These are phyloP conservation scores for Stichodactyla helianthus DNA, from an alignment of 64 coral and sea anemone species.

Conservation along the genomic window DNA sequence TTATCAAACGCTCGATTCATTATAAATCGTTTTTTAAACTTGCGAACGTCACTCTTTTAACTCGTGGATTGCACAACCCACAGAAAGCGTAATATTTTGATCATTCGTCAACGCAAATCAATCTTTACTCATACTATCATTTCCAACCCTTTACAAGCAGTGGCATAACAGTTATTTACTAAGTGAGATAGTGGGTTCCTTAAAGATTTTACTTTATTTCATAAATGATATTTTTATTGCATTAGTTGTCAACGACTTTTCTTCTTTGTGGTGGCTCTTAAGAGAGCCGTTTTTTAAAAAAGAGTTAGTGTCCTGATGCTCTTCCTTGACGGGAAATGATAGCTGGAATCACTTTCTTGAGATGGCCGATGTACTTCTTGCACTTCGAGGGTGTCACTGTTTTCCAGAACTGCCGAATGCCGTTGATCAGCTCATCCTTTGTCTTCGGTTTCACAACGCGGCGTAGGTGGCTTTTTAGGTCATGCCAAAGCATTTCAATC, in stretches of 20 bases:
- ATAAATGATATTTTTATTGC: too few relatives aligned
- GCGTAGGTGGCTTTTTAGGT: slow-evolving; percentile 14
- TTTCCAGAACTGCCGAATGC: slow-evolving; percentile 24
- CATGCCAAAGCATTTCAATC: slow-evolving; percentile 41
- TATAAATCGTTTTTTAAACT: too few relatives aligned
- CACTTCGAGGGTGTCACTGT: slow-evolving; percentile 26
- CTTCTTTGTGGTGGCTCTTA: slow-evolving; percentile 24
- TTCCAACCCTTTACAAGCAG: too few relatives aligned
- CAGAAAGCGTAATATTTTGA: too few relatives aligned
- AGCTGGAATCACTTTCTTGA: slow-evolving; percentile 27
- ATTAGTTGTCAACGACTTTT: not conserved
- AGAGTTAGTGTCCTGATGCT: slow-evolving; percentile 28
- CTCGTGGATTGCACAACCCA: too few relatives aligned
- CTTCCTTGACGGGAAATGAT: slow-evolving; percentile 25
- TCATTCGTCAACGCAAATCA: too few relatives aligned
- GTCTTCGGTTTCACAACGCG: not conserved
- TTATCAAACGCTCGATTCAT: too few relatives aligned
- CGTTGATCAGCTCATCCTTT: slow-evolving; percentile 23
- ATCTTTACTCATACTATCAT: too few relatives aligned
- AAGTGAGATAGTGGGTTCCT: too few relatives aligned
- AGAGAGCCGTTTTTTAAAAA: slow-evolving; percentile 6
- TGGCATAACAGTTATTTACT: too few relatives aligned
- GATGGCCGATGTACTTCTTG: slow-evolving; percentile 26
- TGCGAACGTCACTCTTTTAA: too few relatives aligned
- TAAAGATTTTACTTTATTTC: too few relatives aligned